Percentiles rank a stretch among this genome's conserved stretches.
phyloP scores from a whole-genome alignment of 2,113 vertebrate genomes.

The Tamias sibiricus region DNA sequence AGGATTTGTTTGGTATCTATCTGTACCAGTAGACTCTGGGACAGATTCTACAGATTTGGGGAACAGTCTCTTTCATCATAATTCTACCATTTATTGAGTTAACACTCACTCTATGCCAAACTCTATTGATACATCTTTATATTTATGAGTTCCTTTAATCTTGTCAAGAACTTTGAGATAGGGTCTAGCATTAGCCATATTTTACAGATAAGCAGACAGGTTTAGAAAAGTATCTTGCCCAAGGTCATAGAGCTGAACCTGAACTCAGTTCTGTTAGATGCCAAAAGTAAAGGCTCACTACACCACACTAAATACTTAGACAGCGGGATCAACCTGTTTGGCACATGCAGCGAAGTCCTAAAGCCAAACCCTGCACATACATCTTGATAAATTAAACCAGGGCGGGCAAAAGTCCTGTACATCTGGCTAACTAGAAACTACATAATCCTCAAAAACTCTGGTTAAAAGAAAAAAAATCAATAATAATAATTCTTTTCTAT shows the following conservation, averaged over 20 bases:
- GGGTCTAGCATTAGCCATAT: neutral
- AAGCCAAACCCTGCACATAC: conserved; percentile 41
- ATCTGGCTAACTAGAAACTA: conserved; percentile 57
- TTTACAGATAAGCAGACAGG: neutral
- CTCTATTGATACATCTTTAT: neutral
- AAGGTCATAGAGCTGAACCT: neutral
- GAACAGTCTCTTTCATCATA: neutral
- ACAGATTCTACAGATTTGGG: neutral
- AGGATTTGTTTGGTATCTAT: neutral
- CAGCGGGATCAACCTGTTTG: neutral
- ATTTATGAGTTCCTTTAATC: neutral
- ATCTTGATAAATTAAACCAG: conserved; percentile 55
- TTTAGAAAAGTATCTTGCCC: neutral
- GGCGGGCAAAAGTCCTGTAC: neutral
- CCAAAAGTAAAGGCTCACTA: neutral
- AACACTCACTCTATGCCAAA: neutral
- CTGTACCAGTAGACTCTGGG: neutral
- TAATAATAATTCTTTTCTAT: conserved; percentile 14
- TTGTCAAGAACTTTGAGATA: neutral
- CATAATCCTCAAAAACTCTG: conserved; percentile 29
- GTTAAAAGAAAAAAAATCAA: neutral
- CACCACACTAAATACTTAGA: neutral
- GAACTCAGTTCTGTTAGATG: neutral
- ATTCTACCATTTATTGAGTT: neutral
- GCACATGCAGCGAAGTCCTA: neutral